Evolutionary conservation across 1,140 invertebrate species (phyloP).

Genomic region (Pogonus chalceus): DNA sequence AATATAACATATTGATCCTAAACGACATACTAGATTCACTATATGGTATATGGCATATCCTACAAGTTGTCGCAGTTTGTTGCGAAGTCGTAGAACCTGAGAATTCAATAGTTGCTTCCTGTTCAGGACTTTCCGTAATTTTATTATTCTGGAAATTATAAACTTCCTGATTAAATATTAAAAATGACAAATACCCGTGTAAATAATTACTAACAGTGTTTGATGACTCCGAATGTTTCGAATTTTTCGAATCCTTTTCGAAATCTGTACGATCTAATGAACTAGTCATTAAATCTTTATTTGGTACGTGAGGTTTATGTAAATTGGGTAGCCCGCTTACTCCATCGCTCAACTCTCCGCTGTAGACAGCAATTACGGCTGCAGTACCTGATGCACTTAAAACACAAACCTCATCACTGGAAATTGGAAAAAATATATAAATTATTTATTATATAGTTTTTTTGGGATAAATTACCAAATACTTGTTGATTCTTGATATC

Average conservation of each 20-base stretch:
- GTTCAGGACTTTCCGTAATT: constrained; percentile 27
- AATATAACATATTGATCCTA: constrained; percentile 50
- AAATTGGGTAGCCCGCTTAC: constrained; percentile 13
- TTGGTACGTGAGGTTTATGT: constrained; percentile 10
- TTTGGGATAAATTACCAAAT: constrained; percentile 57
- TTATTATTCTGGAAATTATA: constrained; percentile 13
- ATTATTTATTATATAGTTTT: constrained; percentile 11
- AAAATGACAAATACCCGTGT: too few relatives aligned
- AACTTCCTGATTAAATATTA: background rate
- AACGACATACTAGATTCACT: constrained; percentile 39
- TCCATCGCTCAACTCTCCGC: constrained; percentile 20
- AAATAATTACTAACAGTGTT: background rate
- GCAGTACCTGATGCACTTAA: constrained; percentile 89
- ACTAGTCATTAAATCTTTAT: constrained; percentile 22
- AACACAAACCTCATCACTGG: constrained; percentile 88
- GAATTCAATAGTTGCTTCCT: constrained; percentile 9
- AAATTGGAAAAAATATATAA: constrained; percentile 21
- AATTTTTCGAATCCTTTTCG: constrained; percentile 22
- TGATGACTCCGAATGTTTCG: background rate
- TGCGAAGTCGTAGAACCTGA: background rate
- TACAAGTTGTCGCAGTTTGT: constrained; percentile 25
- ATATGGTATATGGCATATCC: constrained; percentile 74
- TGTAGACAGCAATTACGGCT: constrained; percentile 61
- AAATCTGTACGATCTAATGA: constrained; percentile 30
- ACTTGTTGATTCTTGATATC: constrained; percentile 79